Evolutionary conservation across 2,888 invertebrate genomes (phyloP).

Genomic region (Lasioglossum marginatum): DNA sequence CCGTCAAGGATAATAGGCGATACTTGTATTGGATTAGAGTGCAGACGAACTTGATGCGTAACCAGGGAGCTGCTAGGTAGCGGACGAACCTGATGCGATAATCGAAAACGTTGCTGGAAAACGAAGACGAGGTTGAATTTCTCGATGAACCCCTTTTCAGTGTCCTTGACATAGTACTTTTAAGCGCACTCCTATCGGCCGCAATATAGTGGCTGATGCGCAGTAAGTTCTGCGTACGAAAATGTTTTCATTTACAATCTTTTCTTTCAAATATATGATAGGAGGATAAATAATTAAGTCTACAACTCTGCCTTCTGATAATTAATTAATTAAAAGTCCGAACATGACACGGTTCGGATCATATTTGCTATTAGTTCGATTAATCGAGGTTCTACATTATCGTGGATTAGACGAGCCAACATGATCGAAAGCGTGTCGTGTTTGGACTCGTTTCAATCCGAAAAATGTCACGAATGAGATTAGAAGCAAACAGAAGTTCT

Average conservation of each 20-base stretch:
- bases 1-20: too few species aligned
- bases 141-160: conserved; percentile 90
- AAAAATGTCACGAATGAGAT: neutral
- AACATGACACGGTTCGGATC: neutral
- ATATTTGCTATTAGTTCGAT: neutral
- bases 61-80: too few species aligned
- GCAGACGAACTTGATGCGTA: too few species aligned
- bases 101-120: too few species aligned
- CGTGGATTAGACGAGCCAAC: neutral
- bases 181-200: conserved; percentile 88
- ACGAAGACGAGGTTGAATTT: conserved; percentile 84
- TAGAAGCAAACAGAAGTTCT: neutral
- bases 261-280: too few species aligned
- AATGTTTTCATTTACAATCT: neutral
- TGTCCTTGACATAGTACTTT: conserved; percentile 90
- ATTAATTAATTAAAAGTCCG: neutral
- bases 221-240: conserved; percentile 87
- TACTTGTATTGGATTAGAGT: too few species aligned
- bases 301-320: too few species aligned
- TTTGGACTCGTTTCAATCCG: neutral
- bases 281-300: too few species aligned
- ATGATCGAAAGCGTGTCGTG: neutral
- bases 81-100: too few species aligned
- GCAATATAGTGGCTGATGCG: conserved; percentile 91
- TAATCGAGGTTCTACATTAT: neutral